Evolutionary conservation across 2,888 invertebrate species (phyloP), one percentile per base, ranked within the genome.

Genomic region (Melangyna quadrimaculata): DNA sequence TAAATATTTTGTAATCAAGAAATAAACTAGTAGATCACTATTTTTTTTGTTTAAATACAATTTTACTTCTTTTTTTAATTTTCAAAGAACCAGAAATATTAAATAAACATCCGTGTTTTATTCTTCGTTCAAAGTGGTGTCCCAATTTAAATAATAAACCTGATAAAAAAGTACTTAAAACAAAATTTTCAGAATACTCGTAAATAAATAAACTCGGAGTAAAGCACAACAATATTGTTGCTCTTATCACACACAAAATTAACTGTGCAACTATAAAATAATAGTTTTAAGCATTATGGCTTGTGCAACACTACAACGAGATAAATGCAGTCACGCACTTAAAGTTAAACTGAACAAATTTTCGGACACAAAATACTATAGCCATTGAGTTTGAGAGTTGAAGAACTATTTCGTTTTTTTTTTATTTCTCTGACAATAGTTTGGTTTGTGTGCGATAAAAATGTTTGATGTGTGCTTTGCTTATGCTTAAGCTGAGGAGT

Each of bases 351-450:
- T 87, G 77, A 83, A 83, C 17, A 59, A 51, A 17, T 67, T 48
- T 81, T 81, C 73, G 69, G 81, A 72, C 72, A 77, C 35, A 35
- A 2, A 69, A 61, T 77, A 70, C 19, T 81, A 72, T 43, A 86
- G 53, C 86, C 69, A 69, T 80, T 69, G 71, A 37, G 67, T 51
- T 51, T 51, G 48, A 65, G 48, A 51, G 67, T 35, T 67, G 24
- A 35, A 84, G 84, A 80, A 74, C 17, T 43, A 40, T 24, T 65
- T 74, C 6, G 32, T 57, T 57, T n/a, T 70, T 63, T 55, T 65
- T 57, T 53, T 17, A 59, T 71, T 79, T 71, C 79, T 57, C 77
- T 63, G 81, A 86, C 86, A 81, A 86, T 86, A 86, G 86, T 77
- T 86, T 84, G 74, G 71, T 80, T 84, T 81, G 80, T 77, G 80